Evolutionary conservation across 2,113 vertebrate species (phyloP).

Genomic region (human (Homo sapiens)): DNA sequence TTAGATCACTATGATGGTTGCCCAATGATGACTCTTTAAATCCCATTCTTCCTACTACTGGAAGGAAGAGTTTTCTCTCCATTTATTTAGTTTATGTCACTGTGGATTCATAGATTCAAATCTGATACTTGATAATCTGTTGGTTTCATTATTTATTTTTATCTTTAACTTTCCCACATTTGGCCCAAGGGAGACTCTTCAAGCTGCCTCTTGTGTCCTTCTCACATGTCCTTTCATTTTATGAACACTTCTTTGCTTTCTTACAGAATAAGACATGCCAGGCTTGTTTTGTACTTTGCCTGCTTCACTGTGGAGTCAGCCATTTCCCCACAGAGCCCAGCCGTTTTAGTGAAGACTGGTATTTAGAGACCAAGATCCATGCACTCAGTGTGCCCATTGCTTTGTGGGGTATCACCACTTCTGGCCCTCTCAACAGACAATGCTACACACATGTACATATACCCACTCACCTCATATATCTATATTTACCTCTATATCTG

Average conservation of each 20-base stretch:
- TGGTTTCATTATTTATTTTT: not conserved
- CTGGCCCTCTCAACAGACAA: too few relatives aligned
- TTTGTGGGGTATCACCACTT: not conserved
- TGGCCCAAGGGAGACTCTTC: not conserved
- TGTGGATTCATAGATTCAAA: not conserved
- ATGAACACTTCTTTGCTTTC: not conserved
- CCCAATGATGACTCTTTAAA: fast-evolving
- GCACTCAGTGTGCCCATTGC: fast-evolving
- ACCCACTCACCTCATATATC: too few relatives aligned
- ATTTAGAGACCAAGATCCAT: not conserved
- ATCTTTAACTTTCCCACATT: not conserved
- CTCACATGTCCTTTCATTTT: not conserved
- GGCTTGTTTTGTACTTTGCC: not conserved
- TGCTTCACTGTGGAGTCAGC: not conserved
- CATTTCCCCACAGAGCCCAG: not conserved
- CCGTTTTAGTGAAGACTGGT: too few relatives aligned
- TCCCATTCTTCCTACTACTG: not conserved
- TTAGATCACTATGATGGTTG: not conserved
- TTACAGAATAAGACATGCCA: not conserved
- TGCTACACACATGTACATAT: not conserved
- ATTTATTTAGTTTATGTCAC: fast-evolving
- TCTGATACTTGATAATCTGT: not conserved
- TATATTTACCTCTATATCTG: not conserved
- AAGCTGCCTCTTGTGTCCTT: not conserved
- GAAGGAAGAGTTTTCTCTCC: not conserved